Percentiles rank a stretch among this genome's conserved stretches.
phyloP scores from a whole-genome alignment of 1,140 invertebrate species.

The Panonychus citri region DNA sequence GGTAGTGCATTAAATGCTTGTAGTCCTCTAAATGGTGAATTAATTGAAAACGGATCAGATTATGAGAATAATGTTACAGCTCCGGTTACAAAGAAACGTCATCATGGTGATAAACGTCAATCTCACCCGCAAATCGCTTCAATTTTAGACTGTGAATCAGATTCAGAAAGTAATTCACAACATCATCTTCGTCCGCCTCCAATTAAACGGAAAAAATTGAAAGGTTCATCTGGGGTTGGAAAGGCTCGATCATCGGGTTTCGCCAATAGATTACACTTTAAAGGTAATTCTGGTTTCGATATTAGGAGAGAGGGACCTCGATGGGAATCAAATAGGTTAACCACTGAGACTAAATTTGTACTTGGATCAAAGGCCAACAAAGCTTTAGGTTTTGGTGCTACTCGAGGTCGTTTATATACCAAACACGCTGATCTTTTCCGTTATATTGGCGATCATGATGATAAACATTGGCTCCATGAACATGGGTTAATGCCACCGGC shows the following conservation, averaged over 20 bases:
- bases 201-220: background rate
- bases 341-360: slow-evolving; percentile 42
- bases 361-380: slow-evolving; percentile 43
- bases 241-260: slow-evolving; percentile 11
- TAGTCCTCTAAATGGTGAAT: background rate
- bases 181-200: background rate
- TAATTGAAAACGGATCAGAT: background rate
- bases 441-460: slow-evolving; percentile 52
- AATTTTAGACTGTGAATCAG: background rate
- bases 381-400: slow-evolving; percentile 47
- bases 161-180: background rate
- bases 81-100: background rate
- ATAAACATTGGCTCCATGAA: slow-evolving; percentile 54
- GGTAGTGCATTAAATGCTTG: background rate
- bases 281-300: slow-evolving; percentile 15
- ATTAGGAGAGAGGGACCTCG: slow-evolving; percentile 32
- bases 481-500: slow-evolving; percentile 47
- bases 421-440: slow-evolving; percentile 48
- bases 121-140: too few relatives aligned
- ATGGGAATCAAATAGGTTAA: slow-evolving; percentile 46
- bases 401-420: slow-evolving; percentile 44
- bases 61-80: background rate
- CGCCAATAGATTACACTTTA: background rate
- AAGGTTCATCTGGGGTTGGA: background rate
- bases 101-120: background rate